Evolutionary conservation across 2,113 vertebrate genomes (phyloP), one percentile per base, ranked within the genome.

Genomic region (Theristicus caerulescens): DNA sequence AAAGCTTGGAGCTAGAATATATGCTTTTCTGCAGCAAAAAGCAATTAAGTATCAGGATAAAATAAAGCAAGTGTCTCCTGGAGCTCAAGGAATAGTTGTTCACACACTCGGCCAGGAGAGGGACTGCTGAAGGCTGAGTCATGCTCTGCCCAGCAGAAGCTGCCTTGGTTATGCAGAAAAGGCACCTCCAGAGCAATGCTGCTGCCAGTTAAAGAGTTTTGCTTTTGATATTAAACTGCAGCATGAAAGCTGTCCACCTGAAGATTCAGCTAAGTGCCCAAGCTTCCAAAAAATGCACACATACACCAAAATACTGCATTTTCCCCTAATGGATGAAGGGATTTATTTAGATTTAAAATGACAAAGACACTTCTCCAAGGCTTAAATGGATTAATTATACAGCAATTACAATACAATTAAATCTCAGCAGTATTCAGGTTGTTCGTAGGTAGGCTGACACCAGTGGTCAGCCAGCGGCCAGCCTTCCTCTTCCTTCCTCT

Each of bases 41-140:
- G 9, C 27, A 62, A 11, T 54, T 27, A 69, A 38, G 18, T 13
- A 11, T 36, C 10, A 3, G 32, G 34, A 10, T 19, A 21, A 32
- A 49, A 62, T 10, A 38, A 42, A 34, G 4, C 1, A 16, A 47
- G 47, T 7, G 6, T 46, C 67, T 92, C 4, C 42, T 22, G 25
- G 27, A 89, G 55, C 55, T 88, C 21, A 9, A 65, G 71, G 31
- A 92, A 31, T 12, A 36, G 95, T 21, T 92, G 52, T 96, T 97
- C 89, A 42, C 72, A 72, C 19, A 3, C 36, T 95, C 49, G 82
- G 84, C 96, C 97, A 95, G 96, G 82, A 97, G 97, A 96, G 94
- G 96, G 96, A 96, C 94, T 76, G 86, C 83, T 44, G 65, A 74
- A 89, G 88, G 14, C 94, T 79, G 91, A 90, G 85, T 62, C 94